Evolutionary conservation across 23 tunicate genomes (phyloP), one percentile per base, ranked within the genome.

Genomic region (Phallusia fumigata): DNA sequence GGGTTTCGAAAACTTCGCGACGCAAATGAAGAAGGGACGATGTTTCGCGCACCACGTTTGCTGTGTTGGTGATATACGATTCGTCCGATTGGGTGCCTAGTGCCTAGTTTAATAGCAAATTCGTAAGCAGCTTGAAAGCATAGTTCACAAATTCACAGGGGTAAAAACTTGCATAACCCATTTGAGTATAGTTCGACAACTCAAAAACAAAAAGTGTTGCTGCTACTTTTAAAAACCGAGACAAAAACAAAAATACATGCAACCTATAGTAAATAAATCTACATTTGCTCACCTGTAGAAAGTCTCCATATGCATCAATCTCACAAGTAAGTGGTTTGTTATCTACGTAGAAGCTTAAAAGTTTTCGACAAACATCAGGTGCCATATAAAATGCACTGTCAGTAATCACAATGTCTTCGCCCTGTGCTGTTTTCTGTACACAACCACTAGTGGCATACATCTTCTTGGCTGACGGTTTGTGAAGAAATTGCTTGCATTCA

Each of bases 241-340:
- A 10, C 34, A 32, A 74, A 28, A 3, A 35, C 6, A 5, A 65
- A 40, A 40, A 36, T 6, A 28, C 52, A 40, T 40, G n/a, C n/a
- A 40, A 40, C 47, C 47, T 40, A 3, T 40, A 32, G 5, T 10
- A 32, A 76, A 5, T 8, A 33, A 35, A 79, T n/a, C n/a, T n/a
- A n/a, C 47, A 40, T 40, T 40, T 10, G 10, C 47, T 50, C 24
- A 87, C 97, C 87, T 94, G 98, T 32, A 94, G 64, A 75, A 94
- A 89, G 51, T 94, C 98, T 19, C 98, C 98, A 65, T 94, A 94
- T 2, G 98, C 98, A 83, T 94, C 98, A 32, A 94, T 78, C 49
- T 94, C 98, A 76, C 98, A 94, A 5, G 86, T 81, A 0, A 94
- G 77, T 21, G 98, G 98, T 32, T 76, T 77, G 74, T 83, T 65